Evolutionary conservation across 2,113 vertebrate genomes (phyloP).

Genomic region (Serranochromis macrocephalus): DNA sequence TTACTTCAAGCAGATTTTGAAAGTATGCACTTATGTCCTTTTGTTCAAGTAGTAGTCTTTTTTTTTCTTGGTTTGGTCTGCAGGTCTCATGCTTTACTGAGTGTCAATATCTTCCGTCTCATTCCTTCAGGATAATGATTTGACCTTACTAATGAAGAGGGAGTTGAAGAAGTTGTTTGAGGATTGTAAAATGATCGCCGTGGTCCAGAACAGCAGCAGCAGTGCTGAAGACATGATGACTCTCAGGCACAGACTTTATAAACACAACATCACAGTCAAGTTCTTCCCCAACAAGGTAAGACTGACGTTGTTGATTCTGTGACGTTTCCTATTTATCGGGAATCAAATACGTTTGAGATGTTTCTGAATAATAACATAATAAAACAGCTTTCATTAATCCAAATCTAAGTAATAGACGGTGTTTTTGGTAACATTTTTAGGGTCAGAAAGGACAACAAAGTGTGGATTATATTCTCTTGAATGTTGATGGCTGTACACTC

Average conservation of each 20-base stretch:
- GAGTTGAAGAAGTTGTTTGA: conserved; percentile 68
- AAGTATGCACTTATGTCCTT: rapidly evolving
- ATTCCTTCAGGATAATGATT: conserved; percentile 63
- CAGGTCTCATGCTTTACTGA: neutral
- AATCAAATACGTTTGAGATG: neutral
- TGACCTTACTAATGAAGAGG: conserved; percentile 59
- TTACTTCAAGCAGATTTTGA: neutral
- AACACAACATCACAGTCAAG: conserved; percentile 74
- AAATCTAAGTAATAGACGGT: neutral
- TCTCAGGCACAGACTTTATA: conserved; percentile 72
- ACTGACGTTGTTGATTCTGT: neutral
- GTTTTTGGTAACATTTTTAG: neutral
- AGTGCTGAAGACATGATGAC: conserved; percentile 69
- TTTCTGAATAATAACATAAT: neutral
- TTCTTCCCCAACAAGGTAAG: conserved; percentile 81
- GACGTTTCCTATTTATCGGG: neutral
- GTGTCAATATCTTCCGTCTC: neutral
- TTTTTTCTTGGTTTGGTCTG: neutral
- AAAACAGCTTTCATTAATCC: neutral
- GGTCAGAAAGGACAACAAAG: neutral
- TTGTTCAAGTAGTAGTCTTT: neutral
- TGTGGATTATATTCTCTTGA: rapidly evolving
- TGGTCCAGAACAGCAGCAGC: conserved; percentile 79
- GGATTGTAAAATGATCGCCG: conserved; percentile 78
- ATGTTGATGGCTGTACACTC: rapidly evolving